Conservation (phyloP, 2,888 invertebrate genomes). For the Drosophila subquinaria region DNA sequence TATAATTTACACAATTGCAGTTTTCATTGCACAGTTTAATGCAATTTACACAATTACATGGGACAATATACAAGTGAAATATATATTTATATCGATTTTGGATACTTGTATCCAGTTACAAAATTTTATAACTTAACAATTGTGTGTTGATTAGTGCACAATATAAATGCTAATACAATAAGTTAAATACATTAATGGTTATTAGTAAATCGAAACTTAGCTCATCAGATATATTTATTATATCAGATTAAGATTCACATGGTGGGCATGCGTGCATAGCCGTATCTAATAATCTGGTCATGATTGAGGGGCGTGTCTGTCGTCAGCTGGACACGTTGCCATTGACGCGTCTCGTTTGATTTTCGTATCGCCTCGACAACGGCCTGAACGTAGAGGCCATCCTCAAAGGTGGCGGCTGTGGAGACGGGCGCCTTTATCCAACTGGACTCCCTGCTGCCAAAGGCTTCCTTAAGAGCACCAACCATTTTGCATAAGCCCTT, state of each 20-base stretch:
- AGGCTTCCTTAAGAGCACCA: constrained; percentile 94
- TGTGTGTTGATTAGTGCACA: constrained; percentile 44
- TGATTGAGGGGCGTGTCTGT: constrained; percentile 84
- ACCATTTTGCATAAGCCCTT: constrained; percentile 96
- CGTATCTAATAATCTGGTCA: constrained; percentile 84
- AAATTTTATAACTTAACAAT: constrained; percentile 7
- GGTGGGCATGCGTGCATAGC: constrained; percentile 85
- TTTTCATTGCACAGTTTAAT: constrained; percentile 7
- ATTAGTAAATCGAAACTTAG: constrained; percentile 26
- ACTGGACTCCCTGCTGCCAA: constrained; percentile 88
- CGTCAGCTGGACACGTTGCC: constrained; percentile 91
- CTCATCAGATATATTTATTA: constrained; percentile 25
- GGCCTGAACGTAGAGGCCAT: constrained; percentile 97
- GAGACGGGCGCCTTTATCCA: constrained; percentile 96
- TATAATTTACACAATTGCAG: neutral
- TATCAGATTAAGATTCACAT: constrained; percentile 60
- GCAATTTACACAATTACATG: neutral
- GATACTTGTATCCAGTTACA: constrained; percentile 4
- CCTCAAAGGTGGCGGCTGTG: constrained; percentile 97
- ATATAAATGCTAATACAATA: constrained; percentile 70
- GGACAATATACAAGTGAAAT: neutral
- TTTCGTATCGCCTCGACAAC: constrained; percentile 96
- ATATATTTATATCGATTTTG: neutral
- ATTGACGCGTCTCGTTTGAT: constrained; percentile 94
- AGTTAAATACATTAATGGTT: constrained; percentile 70